A percentile compares a stretch with the other conserved stretches of the same genome.
These are phyloP conservation scores for Planiliza haematocheilus DNA, from an alignment of 2,113 vertebrate genomes.

Conservation along the genomic window DNA sequence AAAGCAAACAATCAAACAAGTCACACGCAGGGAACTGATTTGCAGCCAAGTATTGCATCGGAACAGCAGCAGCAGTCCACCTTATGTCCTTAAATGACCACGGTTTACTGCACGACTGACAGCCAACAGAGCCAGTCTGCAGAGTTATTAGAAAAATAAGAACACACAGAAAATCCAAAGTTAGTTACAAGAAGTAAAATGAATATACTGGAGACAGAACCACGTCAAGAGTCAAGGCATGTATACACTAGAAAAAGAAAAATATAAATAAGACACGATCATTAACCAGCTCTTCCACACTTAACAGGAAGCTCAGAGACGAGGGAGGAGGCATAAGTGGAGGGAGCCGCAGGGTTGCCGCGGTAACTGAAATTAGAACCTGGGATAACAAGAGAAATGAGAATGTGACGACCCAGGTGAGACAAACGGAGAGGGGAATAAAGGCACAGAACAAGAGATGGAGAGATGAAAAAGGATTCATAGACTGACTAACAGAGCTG, in stretches of 20 bases:
- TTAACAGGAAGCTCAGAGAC: constrained; percentile 61
- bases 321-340: constrained; percentile 37
- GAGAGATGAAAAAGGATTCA: constrained; percentile 2
- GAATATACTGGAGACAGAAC: constrained; percentile 3
- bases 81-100: constrained; percentile 34
- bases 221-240: constrained; percentile 9
- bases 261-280: constrained; percentile 63
- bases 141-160: constrained; percentile 19
- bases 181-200: constrained; percentile 10
- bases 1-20: constrained; percentile 39
- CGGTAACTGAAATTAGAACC: constrained; percentile 73
- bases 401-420: constrained; percentile 54
- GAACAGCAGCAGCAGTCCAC: constrained; percentile 17
- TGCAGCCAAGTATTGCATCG: constrained; percentile 5
- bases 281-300: constrained; percentile 64
- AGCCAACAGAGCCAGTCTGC: constrained; percentile 9
- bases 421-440: constrained; percentile 17
- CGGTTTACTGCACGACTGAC: constrained; percentile 32
- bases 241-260: constrained; percentile 27
- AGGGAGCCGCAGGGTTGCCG: constrained; percentile 65
- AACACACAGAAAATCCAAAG: constrained; percentile 23
- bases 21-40: constrained; percentile 41
- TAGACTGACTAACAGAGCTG: neutral
- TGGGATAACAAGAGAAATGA: constrained; percentile 55
- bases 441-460: neutral